These are phyloP conservation scores for Drosophila vallismaia DNA, from an alignment of 2,888 invertebrate genomes.

Conservation along the genomic window DNA sequence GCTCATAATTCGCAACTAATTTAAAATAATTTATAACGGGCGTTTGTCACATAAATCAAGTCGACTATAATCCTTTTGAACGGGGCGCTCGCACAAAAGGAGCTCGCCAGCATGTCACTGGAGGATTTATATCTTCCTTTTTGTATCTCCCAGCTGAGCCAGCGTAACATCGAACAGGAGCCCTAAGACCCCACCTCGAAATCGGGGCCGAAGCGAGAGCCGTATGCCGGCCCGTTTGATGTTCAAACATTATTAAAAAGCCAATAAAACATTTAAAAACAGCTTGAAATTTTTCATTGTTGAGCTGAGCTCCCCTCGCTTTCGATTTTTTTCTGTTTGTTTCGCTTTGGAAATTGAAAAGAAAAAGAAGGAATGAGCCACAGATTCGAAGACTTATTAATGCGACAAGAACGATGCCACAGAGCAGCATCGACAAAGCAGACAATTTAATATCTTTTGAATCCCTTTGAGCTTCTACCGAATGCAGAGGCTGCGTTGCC, in stretches of 20 bases:
- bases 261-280: conserved; percentile 79
- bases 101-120: conserved; percentile 76
- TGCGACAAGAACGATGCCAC: conserved; percentile 65
- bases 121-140: conserved; percentile 79
- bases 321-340: conserved; percentile 14
- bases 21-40: conserved; percentile 60
- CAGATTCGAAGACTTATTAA: conserved; percentile 68
- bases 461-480: conserved; percentile 58
- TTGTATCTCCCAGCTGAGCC: conserved; percentile 59
- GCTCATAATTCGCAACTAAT: conserved; percentile 62
- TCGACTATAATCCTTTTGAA: conserved; percentile 68
- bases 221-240: conserved; percentile 64
- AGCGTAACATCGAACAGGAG: conserved; percentile 72
- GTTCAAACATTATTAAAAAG: conserved; percentile 79
- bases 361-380: conserved; percentile 42
- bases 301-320: conserved; percentile 44
- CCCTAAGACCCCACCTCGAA: conserved; percentile 13
- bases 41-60: conserved; percentile 68
- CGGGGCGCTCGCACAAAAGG: conserved; percentile 41
- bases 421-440: conserved; percentile 45
- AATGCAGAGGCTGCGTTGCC: conserved; percentile 25
- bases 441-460: conserved; percentile 77
- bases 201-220: conserved; percentile 17
- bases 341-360: conserved; percentile 70
- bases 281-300: conserved; percentile 81